Base-by-base conservation (phyloP, 2,888 invertebrate species). In the Synanthedon andrenaeformis region DNA sequence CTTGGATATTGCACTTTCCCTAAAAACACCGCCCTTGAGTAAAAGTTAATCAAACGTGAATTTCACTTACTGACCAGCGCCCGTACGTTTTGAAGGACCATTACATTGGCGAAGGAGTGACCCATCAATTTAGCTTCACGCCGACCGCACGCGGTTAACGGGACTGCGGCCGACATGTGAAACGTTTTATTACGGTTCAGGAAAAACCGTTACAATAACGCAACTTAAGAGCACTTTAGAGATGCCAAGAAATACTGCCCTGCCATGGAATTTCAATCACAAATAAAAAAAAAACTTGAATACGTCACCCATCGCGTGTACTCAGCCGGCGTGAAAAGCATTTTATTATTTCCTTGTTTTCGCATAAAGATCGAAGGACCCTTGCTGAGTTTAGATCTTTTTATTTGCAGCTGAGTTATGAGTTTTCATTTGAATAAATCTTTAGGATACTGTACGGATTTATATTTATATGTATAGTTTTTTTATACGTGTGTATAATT, bases 11-110 rank as follows among this genome's bases (percentile, higher is more conserved):
- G 52, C 56, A 55, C 53, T 58, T 56, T 52, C 51, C 42, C 54
- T 54, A 2, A 52, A 55, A 59, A 58, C 58, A 57, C 54, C 53
- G 54, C 52, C 52, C 70, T 69, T 68, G 67, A 76, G 77, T 72
- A 73, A 79, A 81, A 82, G 80, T 83, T 83, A 83, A 83, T 83
- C 81, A 83, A 79, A 79, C 82, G 83, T 84, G 76, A 83, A 82
- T 81, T 84, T 82, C 82, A 78, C 78, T 82, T 79, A 80, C 79
- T 79, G 78, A 72, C 79, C 74, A 70, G 72, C 69, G 80, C 72
- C 10, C 74, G 77, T 77, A 76, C 80, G 75, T 80, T 85, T 82
- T 83, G 84, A 84, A 83, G 84, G 81, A 78, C 82, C 84, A 82
- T 84, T 85, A 81, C 82, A 76, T 80, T 77, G 81, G 72, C 80